Evolutionary conservation across 1,140 invertebrate species (phyloP).

Genomic region (Acromyrmex charruanus): DNA sequence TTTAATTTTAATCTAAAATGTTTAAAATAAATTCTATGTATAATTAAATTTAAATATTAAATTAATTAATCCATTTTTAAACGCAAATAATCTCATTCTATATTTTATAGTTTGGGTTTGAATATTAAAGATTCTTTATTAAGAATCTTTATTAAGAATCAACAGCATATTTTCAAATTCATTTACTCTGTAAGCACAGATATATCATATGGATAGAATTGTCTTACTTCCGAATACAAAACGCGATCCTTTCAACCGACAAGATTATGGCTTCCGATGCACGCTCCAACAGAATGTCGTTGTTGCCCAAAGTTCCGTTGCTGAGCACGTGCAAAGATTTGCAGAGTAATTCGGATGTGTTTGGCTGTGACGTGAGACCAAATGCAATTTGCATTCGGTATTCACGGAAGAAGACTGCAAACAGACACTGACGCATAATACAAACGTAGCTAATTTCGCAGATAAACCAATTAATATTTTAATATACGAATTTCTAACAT

Average conservation of each 20-base stretch:
- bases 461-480: slow-evolving; percentile 23
- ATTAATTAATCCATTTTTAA: slow-evolving; percentile 5
- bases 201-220: slow-evolving; percentile 27
- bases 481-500: background rate
- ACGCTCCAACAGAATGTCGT: slow-evolving; percentile 53
- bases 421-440: slow-evolving; percentile 34
- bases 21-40: background rate
- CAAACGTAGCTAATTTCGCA: slow-evolving; percentile 25
- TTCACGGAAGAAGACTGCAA: slow-evolving; percentile 53
- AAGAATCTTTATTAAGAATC: background rate
- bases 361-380: slow-evolving; percentile 61
- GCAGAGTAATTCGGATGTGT: slow-evolving; percentile 63
- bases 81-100: background rate
- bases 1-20: background rate
- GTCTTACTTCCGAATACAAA: slow-evolving; percentile 40
- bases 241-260: slow-evolving; percentile 41
- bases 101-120: background rate
- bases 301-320: slow-evolving; percentile 56
- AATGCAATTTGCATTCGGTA: slow-evolving; percentile 61
- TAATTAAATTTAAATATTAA: background rate
- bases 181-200: background rate
- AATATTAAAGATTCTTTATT: background rate
- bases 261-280: slow-evolving; percentile 59
- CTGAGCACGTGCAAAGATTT: slow-evolving; percentile 61
- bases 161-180: background rate